phyloP scores from a whole-genome alignment of 37 sponge, comb jelly and placozoan genomes.

The Oscarella lobularis region DNA sequence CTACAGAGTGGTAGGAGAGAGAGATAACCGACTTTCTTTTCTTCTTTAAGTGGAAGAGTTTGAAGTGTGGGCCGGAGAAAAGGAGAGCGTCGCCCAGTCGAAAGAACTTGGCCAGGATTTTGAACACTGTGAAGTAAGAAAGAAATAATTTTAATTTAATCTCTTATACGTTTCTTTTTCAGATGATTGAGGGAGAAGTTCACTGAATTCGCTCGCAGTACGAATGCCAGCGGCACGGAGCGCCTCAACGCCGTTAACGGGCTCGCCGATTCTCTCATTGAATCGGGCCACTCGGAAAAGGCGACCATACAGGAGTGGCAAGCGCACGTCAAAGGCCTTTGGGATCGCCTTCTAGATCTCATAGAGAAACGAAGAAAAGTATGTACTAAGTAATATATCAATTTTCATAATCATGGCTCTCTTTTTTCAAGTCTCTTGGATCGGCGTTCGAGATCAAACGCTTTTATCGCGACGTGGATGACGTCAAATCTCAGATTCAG shows the following conservation, averaged over 20 bases:
- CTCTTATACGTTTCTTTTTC: constrained; percentile 2
- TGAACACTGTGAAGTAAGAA: not conserved
- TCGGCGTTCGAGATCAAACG: not conserved
- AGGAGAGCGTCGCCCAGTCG: not conserved
- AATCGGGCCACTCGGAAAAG: not conserved
- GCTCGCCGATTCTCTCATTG: not conserved
- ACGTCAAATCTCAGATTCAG: not conserved
- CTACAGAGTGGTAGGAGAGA: no score
- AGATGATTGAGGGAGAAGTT: constrained; percentile 2
- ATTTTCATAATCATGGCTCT: no score
- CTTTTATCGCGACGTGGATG: not conserved
- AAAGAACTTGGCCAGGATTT: not conserved
- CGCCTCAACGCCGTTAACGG: not conserved
- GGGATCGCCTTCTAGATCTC: not conserved
- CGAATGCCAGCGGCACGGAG: not conserved
- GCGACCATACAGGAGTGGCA: not conserved
- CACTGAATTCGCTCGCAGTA: not conserved
- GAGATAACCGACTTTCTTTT: no score
- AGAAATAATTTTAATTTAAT: not conserved
- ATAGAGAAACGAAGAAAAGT: not conserved
- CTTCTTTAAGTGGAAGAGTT: not conserved
- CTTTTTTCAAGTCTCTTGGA: not conserved
- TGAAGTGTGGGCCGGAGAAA: not conserved
- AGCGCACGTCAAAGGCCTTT: not conserved
- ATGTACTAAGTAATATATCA: no score